A percentile compares a stretch with the other conserved stretches of the same genome.
Conservation (phyloP, 2,113 vertebrate genomes). For the Coptodon rendalli region DNA sequence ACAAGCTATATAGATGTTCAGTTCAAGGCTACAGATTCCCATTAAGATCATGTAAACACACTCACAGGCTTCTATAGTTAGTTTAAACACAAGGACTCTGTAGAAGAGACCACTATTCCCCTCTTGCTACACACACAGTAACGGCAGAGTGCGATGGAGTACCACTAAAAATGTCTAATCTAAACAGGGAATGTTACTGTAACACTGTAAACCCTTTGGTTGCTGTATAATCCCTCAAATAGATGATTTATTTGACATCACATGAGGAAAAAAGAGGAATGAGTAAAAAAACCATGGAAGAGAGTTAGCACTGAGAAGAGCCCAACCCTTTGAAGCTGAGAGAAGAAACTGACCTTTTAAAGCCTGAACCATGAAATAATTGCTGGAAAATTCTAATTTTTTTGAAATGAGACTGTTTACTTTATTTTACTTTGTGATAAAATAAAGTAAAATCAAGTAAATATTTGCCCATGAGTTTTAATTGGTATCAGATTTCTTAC, state of each 20-base stretch:
- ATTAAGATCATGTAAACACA: neutral
- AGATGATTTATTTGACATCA: constrained; percentile 2
- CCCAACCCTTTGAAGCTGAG: neutral
- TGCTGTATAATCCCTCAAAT: neutral
- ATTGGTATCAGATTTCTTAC: neutral
- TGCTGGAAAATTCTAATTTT: neutral
- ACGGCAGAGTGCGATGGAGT: neutral
- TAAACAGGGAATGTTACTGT: neutral
- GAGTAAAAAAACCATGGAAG: neutral
- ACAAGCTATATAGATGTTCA: neutral
- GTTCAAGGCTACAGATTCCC: neutral
- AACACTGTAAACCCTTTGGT: neutral
- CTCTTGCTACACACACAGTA: neutral
- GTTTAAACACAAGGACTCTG: neutral
- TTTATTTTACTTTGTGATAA: neutral
- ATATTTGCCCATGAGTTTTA: neutral
- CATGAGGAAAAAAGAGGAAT: neutral
- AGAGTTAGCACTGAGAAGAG: neutral
- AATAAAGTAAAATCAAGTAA: neutral
- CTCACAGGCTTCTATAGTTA: neutral
- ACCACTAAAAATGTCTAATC: neutral
- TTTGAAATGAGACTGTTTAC: rapidly evolving
- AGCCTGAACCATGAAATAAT: neutral
- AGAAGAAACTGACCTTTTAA: neutral
- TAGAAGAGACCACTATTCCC: neutral